Evolutionary conservation across 2,113 vertebrate species (phyloP).

Genomic region (Notothenia rossii): DNA sequence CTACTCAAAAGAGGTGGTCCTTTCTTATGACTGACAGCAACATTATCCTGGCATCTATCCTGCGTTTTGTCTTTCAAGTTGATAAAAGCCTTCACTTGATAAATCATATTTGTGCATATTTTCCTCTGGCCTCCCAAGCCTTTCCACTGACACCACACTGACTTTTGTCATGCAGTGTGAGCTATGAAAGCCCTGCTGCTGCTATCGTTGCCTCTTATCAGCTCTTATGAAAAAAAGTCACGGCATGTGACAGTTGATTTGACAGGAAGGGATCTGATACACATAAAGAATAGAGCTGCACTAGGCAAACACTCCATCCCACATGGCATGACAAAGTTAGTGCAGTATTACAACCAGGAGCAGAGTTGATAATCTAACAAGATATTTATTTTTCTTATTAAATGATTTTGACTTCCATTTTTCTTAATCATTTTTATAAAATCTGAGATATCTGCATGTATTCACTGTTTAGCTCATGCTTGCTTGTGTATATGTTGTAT

Average conservation of each 20-base stretch:
- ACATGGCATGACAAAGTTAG: slow-evolving; percentile 28
- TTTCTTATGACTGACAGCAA: slow-evolving; percentile 21
- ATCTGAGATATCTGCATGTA: not conserved
- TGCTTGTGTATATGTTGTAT: not conserved
- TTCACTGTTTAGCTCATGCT: not conserved
- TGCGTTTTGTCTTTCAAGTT: slow-evolving; percentile 20
- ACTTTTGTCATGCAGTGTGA: slow-evolving; percentile 61
- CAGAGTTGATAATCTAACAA: slow-evolving; percentile 5
- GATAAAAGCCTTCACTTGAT: slow-evolving; percentile 49
- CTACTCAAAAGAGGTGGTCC: slow-evolving; percentile 1
- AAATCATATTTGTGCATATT: slow-evolving; percentile 60
- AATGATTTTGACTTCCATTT: not conserved
- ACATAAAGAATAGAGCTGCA: slow-evolving; percentile 66
- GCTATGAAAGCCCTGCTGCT: slow-evolving; percentile 61
- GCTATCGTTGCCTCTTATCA: slow-evolving; percentile 65
- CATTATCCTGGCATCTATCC: slow-evolving; percentile 35
- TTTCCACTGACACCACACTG: slow-evolving; percentile 49
- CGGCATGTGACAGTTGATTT: slow-evolving; percentile 73
- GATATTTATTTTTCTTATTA: not conserved
- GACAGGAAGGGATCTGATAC: slow-evolving; percentile 73
- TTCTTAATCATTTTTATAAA: not conserved
- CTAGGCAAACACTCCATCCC: slow-evolving; percentile 64
- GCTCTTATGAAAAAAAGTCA: slow-evolving; percentile 71
- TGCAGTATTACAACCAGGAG: slow-evolving; percentile 16
- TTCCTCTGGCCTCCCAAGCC: slow-evolving; percentile 38